Base-by-base conservation (phyloP, 2,888 invertebrate genomes). In the Ischnura elegans region DNA sequence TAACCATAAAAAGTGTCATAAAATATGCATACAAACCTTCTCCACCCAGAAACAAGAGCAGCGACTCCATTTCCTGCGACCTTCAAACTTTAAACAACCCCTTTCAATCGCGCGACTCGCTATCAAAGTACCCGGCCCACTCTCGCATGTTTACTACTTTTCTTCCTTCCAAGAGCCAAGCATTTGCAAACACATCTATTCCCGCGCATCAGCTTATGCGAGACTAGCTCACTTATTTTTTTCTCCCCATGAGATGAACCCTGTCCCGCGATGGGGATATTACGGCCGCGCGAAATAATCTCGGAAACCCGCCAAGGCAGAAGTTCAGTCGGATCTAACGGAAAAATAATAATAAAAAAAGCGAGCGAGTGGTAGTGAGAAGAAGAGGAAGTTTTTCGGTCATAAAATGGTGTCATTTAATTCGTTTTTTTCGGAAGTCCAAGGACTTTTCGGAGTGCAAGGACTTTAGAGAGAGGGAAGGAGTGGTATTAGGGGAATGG, bases 351-450 rank as follows among this genome's bases (percentile, higher is more conserved):
- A 76, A 36, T 76, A 36, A 76, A 36, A 76, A 76, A 76, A 76
- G 36, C 36, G 76, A 76, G 36, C 36, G n/a, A 61, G 36, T 10
- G 76, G 13, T 51, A 1, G 51, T 2, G 51, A 10, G 51, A 8
- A 8, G 51, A 2, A 8, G 8, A 19, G 76, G 76, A 76, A 76
- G 76, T 76, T 76, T n/a, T 76, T 36, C 76, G 76, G 36, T 36
- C 76, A 76, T 76, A 76, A 76, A 76, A 76, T n/a, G 76, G 36
- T 36, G 36, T 36, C 76, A 36, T 76, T 76, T 76, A 76, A 76
- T 76, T 76, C 76, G 76, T 76, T 76, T 76, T n/a, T 76, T 76
- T 76, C 76, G 76, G 76, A 76, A 36, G 29, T 6, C 76, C 76
- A n/a, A n/a, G n/a, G n/a, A n/a, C n/a, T n/a, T n/a, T n/a, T n/a